These are phyloP conservation scores for Silurus lanzhouensis DNA, from an alignment of 2,797 vertebrate species.

Conservation along the genomic window DNA sequence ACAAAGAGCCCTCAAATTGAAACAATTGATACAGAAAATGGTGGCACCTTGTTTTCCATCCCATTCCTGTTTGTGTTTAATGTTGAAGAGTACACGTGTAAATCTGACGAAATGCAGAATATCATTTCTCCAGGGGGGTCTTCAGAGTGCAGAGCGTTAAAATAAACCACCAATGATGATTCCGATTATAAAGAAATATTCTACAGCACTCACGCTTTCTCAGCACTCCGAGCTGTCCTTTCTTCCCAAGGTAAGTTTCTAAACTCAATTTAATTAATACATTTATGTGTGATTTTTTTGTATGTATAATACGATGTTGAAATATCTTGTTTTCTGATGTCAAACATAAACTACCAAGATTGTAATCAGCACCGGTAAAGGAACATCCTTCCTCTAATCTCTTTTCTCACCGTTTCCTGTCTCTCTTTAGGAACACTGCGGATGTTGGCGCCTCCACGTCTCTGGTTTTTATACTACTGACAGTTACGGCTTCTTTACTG, in stretches of 20 bases:
- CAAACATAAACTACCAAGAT: no score
- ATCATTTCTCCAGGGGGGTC: constrained; percentile 45
- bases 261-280: no score
- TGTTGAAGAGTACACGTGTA: constrained; percentile 14
- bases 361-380: neutral
- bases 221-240: no score
- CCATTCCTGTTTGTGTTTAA: constrained; percentile 38
- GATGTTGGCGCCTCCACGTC: neutral
- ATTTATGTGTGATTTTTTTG: no score
- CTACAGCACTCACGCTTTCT: no score
- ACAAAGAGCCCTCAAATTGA: neutral
- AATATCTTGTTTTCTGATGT: no score
- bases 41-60: constrained; percentile 35
- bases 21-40: accelerated
- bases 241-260: no score
- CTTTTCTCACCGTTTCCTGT: neutral
- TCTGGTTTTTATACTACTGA: neutral
- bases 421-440: neutral
- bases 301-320: no score
- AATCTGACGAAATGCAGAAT: neutral
- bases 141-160: constrained; percentile 4
- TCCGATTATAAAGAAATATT: neutral
- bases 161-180: accelerated
- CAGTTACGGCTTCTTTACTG: neutral
- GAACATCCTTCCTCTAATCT: neutral